Conservation (phyloP, 92 coral and sea anemone genomes). For the Desmophyllum pertusum region DNA sequence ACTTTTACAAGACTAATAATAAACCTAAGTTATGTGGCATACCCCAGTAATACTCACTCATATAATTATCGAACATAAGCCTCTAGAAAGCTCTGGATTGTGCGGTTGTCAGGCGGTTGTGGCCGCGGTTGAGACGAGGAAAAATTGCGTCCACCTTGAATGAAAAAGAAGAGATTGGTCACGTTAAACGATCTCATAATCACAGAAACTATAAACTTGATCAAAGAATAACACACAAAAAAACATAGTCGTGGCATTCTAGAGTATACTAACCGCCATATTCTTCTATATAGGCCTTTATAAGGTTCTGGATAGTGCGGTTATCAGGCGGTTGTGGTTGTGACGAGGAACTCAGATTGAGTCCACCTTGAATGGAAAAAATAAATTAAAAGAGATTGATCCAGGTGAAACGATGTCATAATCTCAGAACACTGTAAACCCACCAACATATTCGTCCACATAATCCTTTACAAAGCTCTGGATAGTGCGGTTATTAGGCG, state of each 20-base stretch:
- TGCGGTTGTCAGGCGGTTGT: not conserved
- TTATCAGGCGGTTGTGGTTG: not conserved
- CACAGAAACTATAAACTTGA: too few relatives aligned
- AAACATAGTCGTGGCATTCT: not conserved
- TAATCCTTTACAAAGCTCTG: too few relatives aligned
- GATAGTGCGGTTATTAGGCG: too few relatives aligned
- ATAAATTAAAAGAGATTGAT: too few relatives aligned
- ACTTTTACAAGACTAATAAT: too few relatives aligned
- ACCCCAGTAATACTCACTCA: not conserved
- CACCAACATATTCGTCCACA: too few relatives aligned
- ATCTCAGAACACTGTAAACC: too few relatives aligned
- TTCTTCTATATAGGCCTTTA: not conserved
- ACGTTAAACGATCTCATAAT: not conserved
- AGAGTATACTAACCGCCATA: not conserved
- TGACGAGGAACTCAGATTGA: not conserved
- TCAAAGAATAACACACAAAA: too few relatives aligned
- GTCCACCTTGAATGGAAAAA: too few relatives aligned
- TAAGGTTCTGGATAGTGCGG: not conserved
- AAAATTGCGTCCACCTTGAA: not conserved
- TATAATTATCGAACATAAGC: not conserved
- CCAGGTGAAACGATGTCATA: too few relatives aligned
- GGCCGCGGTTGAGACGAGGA: not conserved
- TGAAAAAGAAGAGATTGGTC: not conserved
- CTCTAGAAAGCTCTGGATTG: not conserved
- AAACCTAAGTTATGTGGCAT: too few relatives aligned